Base-by-base conservation (phyloP, 2,888 invertebrate genomes). In the Vanessa cardui region DNA sequence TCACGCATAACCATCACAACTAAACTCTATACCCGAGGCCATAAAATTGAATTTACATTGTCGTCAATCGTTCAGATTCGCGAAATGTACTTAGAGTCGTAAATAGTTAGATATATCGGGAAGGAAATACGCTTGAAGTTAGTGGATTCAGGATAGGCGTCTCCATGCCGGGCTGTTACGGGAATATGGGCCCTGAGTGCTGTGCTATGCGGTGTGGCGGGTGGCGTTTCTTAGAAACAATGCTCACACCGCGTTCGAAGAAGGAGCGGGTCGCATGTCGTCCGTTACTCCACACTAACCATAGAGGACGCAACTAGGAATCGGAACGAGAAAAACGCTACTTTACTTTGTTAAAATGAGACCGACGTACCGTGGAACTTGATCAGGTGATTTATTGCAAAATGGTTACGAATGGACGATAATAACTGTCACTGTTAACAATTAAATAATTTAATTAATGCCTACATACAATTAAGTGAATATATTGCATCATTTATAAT, bases 161-260 rank as follows among this genome's bases (percentile, higher is more conserved):
- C 84, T 80, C 70, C 62, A 66, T 74, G 84, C 72, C 80, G 82
- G 74, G 75, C 68, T 78, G 80, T 74, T 79, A 73, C 65, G 74
- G 85, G 77, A 88, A 84, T 84, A 81, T 87, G 80, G 69, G 74
- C 85, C 81, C 84, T 89, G 78, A 75, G 78, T 63, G 80, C 78
- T 70, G 73, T 77, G 87, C 82, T 84, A 89, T 90, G 90, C 79
- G 79, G 88, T 86, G 82, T 76, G 82, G 81, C 83, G 80, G 80
- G 87, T 84, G 79, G 83, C 80, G 81, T 78, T 92, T 92, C 92
- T 78, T 50, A 91, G 91, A 92, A 92, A 90, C 91, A 92, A 92
- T 89, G 83, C 49, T 45, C 20, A 56, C 61, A 81, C 52, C 6
- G 81, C 80, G 79, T 91, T 91, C 91, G 86, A 82, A 84, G 89